These are phyloP conservation scores for Telmatochromis bifrenatus DNA, from an alignment of 2,113 vertebrate species.

Conservation along the genomic window DNA sequence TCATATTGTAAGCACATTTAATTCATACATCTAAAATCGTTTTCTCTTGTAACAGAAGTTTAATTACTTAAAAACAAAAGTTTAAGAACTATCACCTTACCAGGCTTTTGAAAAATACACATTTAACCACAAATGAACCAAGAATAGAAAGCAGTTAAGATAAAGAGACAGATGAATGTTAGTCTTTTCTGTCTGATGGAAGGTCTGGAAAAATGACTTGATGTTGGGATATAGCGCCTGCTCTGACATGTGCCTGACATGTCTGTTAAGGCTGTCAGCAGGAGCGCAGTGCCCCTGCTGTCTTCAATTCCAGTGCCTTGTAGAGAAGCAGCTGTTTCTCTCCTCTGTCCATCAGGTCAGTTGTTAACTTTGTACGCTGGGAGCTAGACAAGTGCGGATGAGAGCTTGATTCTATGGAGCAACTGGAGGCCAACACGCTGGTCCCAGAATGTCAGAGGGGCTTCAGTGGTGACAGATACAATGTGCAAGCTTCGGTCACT, in stretches of 20 bases:
- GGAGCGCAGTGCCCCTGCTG: neutral
- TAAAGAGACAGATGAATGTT: neutral
- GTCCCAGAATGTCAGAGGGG: slow-evolving; percentile 51
- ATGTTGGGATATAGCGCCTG: neutral
- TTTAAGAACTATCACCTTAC: neutral
- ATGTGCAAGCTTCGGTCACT: slow-evolving; percentile 25
- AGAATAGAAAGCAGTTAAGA: neutral
- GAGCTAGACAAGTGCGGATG: slow-evolving; percentile 49
- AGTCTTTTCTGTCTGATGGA: neutral
- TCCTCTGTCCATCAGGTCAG: slow-evolving; percentile 53
- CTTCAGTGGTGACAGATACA: slow-evolving; percentile 50
- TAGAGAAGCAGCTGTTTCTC: slow-evolving; percentile 59
- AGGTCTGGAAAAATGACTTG: neutral
- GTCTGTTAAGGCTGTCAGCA: slow-evolving; percentile 51
- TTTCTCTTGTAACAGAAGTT: neutral
- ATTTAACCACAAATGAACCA: neutral
- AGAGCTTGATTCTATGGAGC: slow-evolving; percentile 51
- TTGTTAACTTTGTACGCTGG: slow-evolving; percentile 44
- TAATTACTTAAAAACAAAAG: neutral
- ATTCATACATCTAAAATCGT: neutral
- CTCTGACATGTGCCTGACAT: neutral
- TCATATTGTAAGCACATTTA: neutral
- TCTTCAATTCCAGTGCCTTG: slow-evolving; percentile 34
- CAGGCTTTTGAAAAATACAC: neutral
- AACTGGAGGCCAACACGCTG: slow-evolving; percentile 52